Evolutionary conservation across 2,797 vertebrate species (phyloP), one percentile per base, ranked within the genome.

Genomic region (Lerista edwardsae): DNA sequence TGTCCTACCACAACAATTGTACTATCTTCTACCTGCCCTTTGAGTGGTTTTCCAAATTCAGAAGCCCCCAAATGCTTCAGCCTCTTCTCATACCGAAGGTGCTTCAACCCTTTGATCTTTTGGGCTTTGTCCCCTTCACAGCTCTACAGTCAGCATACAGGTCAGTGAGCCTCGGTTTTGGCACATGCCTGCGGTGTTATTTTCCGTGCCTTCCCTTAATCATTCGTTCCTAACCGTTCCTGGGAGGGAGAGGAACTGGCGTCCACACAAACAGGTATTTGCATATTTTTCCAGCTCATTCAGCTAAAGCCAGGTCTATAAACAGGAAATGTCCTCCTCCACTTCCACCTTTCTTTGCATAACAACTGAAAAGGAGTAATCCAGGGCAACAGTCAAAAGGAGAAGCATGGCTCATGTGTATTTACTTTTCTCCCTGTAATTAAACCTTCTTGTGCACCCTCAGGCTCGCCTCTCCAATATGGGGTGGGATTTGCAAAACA

Each of bases 201-300:
- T 19, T 57, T 47, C 21, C 74, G 41, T 57, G n/a, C 27, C 39
- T 27, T 76, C 68, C 64, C 74, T 76, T 17, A 55, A 25, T 57
- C 72, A 25, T 76, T n/a, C n/a, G n/a, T n/a, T 69, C 74, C 34
- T 76, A 41, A 59, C 47, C 3, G 34, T 83, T 83, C 64, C 73
- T 76, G 64, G 64, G 82, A 68, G 34, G 74, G 64, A 44, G 73
- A 83, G 64, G 44, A 69, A 41, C 25, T 11, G 21, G 64, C 34
- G 21, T 57, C 57, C 12, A 67, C 39, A 59, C 31, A 75, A 75
- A 75, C 73, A 75, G 44, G 47, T 6, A 25, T 75, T 67, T 65
- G 71, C 82, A 76, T 69, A 57, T 41, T 76, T 71, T 71, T 67
- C 65, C 55, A 84, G 65, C 55, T 62, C 83, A 77, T 34, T 76